Percentiles rank a stretch among this genome's conserved stretches.
These are phyloP conservation scores for Clytia hemisphaerica DNA, from an alignment of 30 jellyfish, hydroid and myxozoan genomes.

Conservation along the genomic window DNA sequence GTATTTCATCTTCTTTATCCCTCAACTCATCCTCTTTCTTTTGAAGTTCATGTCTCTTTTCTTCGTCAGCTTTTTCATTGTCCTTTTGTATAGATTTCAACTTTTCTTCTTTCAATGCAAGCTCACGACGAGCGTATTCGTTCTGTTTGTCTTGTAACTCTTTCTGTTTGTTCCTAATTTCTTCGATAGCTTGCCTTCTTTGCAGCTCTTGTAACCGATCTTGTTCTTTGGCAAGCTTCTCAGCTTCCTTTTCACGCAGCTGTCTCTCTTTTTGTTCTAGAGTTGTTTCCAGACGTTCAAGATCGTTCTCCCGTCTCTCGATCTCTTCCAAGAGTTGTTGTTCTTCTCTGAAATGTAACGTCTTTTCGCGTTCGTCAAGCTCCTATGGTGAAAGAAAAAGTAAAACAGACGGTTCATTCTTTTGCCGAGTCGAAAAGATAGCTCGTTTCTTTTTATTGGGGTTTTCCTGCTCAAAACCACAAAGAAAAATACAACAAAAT, in stretches of 20 bases:
- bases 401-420: too few species aligned
- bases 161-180: slow-evolving; percentile 12
- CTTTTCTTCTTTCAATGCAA: slow-evolving; percentile 28
- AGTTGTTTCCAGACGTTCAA: slow-evolving; percentile 15
- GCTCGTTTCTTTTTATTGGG: too few species aligned
- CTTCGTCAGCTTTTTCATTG: slow-evolving; percentile 15
- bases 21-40: slow-evolving; percentile 5
- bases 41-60: background rate
- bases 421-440: too few species aligned
- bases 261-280: slow-evolving; percentile 5
- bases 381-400: too few species aligned
- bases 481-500: too few species aligned
- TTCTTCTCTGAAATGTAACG: slow-evolving; percentile 15
- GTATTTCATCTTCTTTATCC: slow-evolving; percentile 25
- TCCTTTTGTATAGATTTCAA: slow-evolving; percentile 19
- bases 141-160: slow-evolving; percentile 15
- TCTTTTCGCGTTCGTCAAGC: slow-evolving; percentile 28
- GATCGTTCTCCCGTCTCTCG: slow-evolving; percentile 30
- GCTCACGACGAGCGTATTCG: slow-evolving; percentile 20
- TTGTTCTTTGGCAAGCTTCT: slow-evolving; percentile 15
- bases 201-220: slow-evolving; percentile 8
- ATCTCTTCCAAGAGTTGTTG: slow-evolving; percentile 19
- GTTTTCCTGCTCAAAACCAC: too few species aligned
- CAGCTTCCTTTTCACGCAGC: slow-evolving; percentile 10
- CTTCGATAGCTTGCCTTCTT: slow-evolving; percentile 10